A percentile compares a stretch with the other conserved stretches of the same genome.
phyloP scores from a whole-genome alignment of 2,113 vertebrate genomes.

The Rhipidura dahli region DNA sequence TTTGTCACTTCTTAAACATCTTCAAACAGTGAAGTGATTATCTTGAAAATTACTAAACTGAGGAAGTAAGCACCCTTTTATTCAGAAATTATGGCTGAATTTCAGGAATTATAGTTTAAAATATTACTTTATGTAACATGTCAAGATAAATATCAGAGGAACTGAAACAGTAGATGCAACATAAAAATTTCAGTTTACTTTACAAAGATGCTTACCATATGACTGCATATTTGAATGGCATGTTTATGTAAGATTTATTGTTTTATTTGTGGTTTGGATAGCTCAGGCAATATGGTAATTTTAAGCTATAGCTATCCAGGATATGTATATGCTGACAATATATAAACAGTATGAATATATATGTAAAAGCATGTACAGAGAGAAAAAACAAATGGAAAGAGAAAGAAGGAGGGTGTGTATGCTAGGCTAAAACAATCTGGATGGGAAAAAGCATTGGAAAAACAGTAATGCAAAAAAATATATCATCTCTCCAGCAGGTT shows the following conservation, averaged over 20 bases:
- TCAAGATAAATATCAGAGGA: background rate
- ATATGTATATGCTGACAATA: background rate
- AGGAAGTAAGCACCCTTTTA: background rate
- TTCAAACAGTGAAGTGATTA: background rate
- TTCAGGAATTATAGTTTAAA: background rate
- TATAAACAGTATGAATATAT: background rate
- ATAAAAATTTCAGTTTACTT: background rate
- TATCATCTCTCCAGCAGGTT: background rate
- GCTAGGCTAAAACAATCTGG: background rate
- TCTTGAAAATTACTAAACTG: background rate
- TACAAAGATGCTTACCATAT: background rate
- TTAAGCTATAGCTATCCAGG: background rate
- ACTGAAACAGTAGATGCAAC: background rate
- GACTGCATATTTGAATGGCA: background rate
- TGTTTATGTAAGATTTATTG: background rate
- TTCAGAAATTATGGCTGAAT: background rate
- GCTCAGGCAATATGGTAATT: background rate
- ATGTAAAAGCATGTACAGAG: background rate
- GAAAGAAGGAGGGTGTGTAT: background rate
- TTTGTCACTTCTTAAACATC: slow-evolving; percentile 9
- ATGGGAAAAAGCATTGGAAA: background rate
- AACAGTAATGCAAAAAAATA: background rate
- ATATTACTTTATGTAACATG: background rate
- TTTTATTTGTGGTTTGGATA: background rate
- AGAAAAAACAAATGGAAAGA: background rate